Evolutionary conservation across 2,888 invertebrate genomes (phyloP).

Genomic region (Lasioglossum leucozonium): DNA sequence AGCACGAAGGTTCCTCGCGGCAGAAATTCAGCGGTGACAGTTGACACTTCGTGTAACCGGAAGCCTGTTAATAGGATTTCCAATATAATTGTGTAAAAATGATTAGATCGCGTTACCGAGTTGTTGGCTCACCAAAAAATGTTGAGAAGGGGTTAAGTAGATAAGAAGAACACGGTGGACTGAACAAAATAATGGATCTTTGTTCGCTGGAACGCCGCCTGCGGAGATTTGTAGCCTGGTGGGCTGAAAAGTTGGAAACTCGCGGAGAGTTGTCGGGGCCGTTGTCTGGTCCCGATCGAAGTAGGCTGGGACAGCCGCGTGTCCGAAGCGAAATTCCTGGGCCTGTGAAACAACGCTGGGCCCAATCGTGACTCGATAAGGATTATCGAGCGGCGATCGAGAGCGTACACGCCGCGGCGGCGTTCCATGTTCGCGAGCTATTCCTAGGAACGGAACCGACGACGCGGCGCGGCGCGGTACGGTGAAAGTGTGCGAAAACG

Average conservation of each 20-base stretch:
- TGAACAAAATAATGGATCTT: too few relatives aligned
- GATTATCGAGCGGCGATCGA: conserved; percentile 51
- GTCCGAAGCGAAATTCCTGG: conserved; percentile 19
- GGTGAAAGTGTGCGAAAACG: conserved; percentile 81
- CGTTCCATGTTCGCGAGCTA: conserved; percentile 38
- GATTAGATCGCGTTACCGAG: too few relatives aligned
- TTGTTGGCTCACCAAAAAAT: too few relatives aligned
- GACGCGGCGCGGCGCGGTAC: conserved; percentile 67
- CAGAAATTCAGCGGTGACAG: too few relatives aligned
- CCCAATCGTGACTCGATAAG: conserved; percentile 55
- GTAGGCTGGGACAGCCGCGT: conserved; percentile 7
- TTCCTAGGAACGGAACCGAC: conserved; percentile 65
- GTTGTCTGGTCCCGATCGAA: neutral
- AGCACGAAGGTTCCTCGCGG: too few relatives aligned
- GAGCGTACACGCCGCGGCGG: conserved; percentile 24
- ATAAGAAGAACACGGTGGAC: too few relatives aligned
- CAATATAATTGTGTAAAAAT: too few relatives aligned
- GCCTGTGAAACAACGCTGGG: conserved; percentile 38
- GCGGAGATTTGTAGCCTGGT: neutral
- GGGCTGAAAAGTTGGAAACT: neutral
- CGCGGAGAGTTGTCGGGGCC: neutral
- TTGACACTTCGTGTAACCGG: too few relatives aligned
- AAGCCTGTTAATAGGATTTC: too few relatives aligned
- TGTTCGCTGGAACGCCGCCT: too few relatives aligned
- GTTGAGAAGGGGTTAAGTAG: too few relatives aligned